Evolutionary conservation across 2,888 invertebrate species (phyloP), one percentile per base, ranked within the genome.

Genomic region (Trilocha varians): DNA sequence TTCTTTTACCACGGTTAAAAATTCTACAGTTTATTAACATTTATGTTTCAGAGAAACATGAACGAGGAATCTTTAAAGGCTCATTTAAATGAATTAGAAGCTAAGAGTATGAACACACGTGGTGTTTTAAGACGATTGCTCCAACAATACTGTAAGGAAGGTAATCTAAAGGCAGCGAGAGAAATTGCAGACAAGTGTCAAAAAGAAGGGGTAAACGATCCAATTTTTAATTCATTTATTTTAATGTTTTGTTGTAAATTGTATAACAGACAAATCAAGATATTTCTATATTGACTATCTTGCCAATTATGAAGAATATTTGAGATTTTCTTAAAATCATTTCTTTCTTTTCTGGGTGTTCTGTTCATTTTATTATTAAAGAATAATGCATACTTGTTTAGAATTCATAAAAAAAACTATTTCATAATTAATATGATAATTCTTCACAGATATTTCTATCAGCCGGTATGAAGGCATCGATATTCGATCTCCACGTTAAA

Each of bases 401-500:
- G n/a, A n/a, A n/a, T n/a, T 13, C 2, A 3, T 16, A 36, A n/a
- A 36, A 13, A 34, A 5, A 34, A 13, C 14, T 3, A 34, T 9
- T 13, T 4, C 3, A 9, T 5, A 34, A 13, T 9, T n/a, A n/a
- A n/a, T n/a, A n/a, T n/a, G n/a, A n/a, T n/a, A n/a, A n/a, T n/a
- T 8, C 15, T 39, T 49, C 49, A 0, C 55, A 87, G 87, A 70
- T 90, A 2, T 74, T 84, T 33, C 65, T 87, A 17, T 89, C 91
- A 48, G 84, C 90, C 0, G 92, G 91, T 2, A 91, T 93, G 90
- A 87, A 89, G 55, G 88, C 90, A 0, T 74, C 87, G 1, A 83
- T 91, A 38, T 87, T 93, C 48, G 88, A 91, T 48, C 63, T 89
- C 3, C 87, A 89, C 64, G 84, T 89, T 3, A 88, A 87, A 57